Evolutionary conservation across 2,113 vertebrate species (phyloP), one percentile per base, ranked within the genome.

Genomic region (Formicarius rufipectus): DNA sequence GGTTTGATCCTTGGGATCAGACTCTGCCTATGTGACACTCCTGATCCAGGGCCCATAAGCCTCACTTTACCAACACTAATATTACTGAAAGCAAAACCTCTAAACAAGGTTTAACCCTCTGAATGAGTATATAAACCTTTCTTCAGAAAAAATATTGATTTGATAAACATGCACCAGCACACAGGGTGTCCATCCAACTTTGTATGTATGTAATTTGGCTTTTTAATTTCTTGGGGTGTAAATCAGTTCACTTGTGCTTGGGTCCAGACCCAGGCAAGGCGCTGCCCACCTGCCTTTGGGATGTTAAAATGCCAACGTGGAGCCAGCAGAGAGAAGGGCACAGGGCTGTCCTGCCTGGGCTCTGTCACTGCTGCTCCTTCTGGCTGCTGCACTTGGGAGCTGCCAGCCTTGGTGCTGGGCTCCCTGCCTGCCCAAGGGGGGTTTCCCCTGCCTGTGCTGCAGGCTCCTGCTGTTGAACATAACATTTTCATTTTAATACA

Each of bases 171-270:
- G 13, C 1, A 3, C 16, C 24, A 30, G 60, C 20, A 39, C 10
- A 2, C 0, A 4, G 20, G 7, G 10, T 4, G 8, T 16, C 31
- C 2, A 4, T 27, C 17, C 22, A 12, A 82, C 2, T 3, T 35
- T 20, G 44, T 55, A 31, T 1, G 5, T 20, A 25, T 24, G 8
- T 4, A 2, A 2, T n/a, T 87, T 62, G n/a, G 2, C 6, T 53
- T 69, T 85, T 68, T 17, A 17, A 5, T 20, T 44, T 53, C 17
- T 9, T 39, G 33, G 21, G 10, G 2, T 6, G 17, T 2, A 40
- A 42, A 42, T 42, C 40, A 42, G 40, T 14, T 42, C 40, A 42
- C 40, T 14, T 42, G 40, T 42, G 40, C 40, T 42, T 42, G 40
- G 40, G 40, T 52, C 9, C 33, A 15, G 15, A 3, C 12, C 9